Evolutionary conservation across 2,113 vertebrate genomes (phyloP), one percentile per base, ranked within the genome.

Genomic region (Formicarius rufipectus): DNA sequence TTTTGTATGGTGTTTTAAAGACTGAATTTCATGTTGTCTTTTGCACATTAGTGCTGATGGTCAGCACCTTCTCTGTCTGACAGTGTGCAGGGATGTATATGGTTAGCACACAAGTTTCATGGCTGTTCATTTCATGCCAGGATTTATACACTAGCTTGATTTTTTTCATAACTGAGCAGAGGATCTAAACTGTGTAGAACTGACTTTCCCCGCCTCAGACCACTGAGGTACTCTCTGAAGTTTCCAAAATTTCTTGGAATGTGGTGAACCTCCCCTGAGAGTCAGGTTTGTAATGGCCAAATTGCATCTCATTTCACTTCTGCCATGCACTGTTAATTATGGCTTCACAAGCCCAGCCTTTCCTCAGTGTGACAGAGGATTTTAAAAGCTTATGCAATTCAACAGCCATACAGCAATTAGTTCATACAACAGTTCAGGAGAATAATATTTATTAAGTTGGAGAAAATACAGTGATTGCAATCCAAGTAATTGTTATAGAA

Each of bases 381-480:
- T 89, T 87, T 73, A 87, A 88, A 93, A 93, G 71, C 75, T 85
- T 77, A 7, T 85, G 67, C 53, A 94, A 83, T 59, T 67, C 86
- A 88, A 21, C 2, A 0, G 19, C 31, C 72, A 52, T 40, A 25
- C 37, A 82, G 35, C 1, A 25, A 77, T 80, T 74, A 80, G 37
- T 39, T 67, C 59, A 83, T 77, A 55, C 11, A 63, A n/a, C 20
- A 35, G 30, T 40, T 79, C 35, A 89, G 33, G 73, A 66, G 24
- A 80, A 69, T 33, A 82, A 15, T 82, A 74, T 85, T 84, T 85
- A 80, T 91, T 88, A 83, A 63, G 25, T 74, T 79, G 55, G 40
- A 56, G 73, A 93, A 83, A 83, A 17, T 9, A n/a, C 40, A 83
- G 66, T 37, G 14, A 39, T 58, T 78, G 4, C 22, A 89, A 40